phyloP scores from a whole-genome alignment of 2,797 vertebrate genomes.

The Paguma larvata region DNA sequence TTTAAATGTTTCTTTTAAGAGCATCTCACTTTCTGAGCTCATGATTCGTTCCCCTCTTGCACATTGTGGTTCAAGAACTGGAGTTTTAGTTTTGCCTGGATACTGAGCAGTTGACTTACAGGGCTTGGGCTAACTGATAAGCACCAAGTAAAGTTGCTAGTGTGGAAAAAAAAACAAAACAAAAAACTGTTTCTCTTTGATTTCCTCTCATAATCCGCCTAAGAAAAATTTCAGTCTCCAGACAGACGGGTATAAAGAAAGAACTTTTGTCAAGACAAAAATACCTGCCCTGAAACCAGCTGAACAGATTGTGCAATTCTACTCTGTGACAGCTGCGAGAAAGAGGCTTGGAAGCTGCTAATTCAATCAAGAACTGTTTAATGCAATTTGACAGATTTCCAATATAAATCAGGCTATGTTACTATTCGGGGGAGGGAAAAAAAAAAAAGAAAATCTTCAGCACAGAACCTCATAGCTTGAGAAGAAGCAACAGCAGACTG shows the following conservation, averaged over 20 bases:
- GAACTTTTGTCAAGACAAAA: conserved; percentile 48
- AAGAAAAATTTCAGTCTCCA: conserved; percentile 62
- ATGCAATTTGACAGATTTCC: conserved; percentile 80
- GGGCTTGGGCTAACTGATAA: not conserved
- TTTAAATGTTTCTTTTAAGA: not conserved
- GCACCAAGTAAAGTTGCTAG: not conserved
- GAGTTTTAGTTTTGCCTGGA: conserved; percentile 57
- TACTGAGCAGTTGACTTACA: not conserved
- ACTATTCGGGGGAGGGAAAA: not conserved
- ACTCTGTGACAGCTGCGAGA: conserved; percentile 54
- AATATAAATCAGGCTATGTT: conserved; percentile 65
- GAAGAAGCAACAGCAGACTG: not conserved
- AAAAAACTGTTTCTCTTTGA: conserved; percentile 20
- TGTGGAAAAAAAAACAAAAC: not conserved
- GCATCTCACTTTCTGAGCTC: not conserved
- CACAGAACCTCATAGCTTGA: conserved; percentile 14
- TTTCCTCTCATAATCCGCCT: conserved; percentile 51
- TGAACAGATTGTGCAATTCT: conserved; percentile 44
- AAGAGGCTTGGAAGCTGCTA: conserved; percentile 75
- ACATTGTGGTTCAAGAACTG: not conserved
- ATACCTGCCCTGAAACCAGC: conserved; percentile 24
- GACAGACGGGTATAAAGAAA: conserved; percentile 10
- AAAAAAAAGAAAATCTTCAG: not conserved
- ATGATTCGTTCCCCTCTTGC: not conserved
- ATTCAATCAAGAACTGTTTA: conserved; percentile 64